Conservation (phyloP, 2,113 vertebrate species). For the Gallinago undulata region DNA sequence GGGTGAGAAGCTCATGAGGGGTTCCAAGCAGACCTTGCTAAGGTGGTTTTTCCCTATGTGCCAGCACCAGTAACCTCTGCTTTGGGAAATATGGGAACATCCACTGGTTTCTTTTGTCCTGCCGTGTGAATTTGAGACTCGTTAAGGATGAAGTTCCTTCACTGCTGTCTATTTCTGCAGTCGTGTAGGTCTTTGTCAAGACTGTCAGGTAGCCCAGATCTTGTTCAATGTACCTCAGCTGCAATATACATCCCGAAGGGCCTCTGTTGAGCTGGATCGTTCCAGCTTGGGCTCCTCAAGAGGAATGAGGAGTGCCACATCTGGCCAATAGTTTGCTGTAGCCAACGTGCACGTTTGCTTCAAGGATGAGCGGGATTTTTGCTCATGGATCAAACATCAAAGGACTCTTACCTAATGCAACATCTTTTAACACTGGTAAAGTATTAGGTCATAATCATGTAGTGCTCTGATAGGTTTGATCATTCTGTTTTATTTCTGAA, state of each 20-base stretch:
- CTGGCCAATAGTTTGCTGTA: neutral
- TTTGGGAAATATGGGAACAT: neutral
- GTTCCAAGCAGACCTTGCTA: neutral
- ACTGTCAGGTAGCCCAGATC: neutral
- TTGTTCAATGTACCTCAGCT: neutral
- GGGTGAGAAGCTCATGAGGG: neutral
- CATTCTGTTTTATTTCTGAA: conserved; percentile 29
- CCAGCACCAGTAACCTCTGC: fast-evolving
- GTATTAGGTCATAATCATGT: conserved; percentile 5
- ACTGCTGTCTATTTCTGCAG: neutral
- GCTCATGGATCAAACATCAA: conserved; percentile 21
- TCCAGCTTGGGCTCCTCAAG: neutral
- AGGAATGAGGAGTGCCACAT: neutral
- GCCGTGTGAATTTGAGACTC: neutral
- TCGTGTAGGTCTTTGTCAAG: neutral
- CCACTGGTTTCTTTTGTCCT: neutral
- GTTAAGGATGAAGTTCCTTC: neutral
- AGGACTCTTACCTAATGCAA: conserved; percentile 5
- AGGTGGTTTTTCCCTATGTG: neutral
- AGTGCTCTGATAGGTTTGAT: neutral
- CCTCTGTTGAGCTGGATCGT: neutral
- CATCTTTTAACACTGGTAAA: neutral
- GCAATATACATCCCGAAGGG: neutral
- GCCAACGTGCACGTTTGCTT: neutral
- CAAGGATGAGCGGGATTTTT: neutral